Evolutionary conservation across 1,140 invertebrate species (phyloP).

Genomic region (Papilio dardanus): DNA sequence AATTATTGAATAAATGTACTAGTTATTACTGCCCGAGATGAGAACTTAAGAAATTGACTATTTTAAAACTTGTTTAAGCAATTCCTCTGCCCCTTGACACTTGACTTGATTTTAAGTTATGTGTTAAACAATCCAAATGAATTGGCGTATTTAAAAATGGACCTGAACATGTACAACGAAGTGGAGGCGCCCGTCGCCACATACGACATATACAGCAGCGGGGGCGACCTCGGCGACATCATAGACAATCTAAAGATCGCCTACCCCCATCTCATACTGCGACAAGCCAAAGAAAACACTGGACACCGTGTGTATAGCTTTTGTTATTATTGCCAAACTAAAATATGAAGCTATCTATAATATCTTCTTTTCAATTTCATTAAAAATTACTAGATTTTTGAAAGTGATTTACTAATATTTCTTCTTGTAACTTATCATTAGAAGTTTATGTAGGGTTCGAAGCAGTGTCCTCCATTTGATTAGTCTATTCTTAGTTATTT

Average conservation of each 20-base stretch:
- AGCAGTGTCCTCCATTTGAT: background rate
- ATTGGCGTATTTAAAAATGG: constrained; percentile 24
- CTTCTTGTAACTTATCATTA: background rate
- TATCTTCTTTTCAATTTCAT: background rate
- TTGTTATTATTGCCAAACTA: background rate
- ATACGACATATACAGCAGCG: background rate
- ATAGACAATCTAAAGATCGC: constrained; percentile 5
- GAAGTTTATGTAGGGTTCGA: too few species aligned
- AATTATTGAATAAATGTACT: background rate
- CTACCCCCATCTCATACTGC: constrained; percentile 25
- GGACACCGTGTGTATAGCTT: background rate
- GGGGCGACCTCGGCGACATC: background rate
- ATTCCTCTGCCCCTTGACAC: constrained; percentile 41
- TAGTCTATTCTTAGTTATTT: background rate
- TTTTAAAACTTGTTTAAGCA: constrained; percentile 40
- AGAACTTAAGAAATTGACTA: background rate
- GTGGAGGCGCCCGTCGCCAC: constrained; percentile 4
- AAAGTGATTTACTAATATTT: background rate
- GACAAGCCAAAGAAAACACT: background rate
- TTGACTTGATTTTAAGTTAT: constrained; percentile 34
- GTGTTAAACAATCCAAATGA: constrained; percentile 21
- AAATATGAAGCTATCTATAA: background rate
- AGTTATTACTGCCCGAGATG: background rate
- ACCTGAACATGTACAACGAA: constrained; percentile 42
- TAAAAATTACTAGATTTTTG: background rate